phyloP scores from a whole-genome alignment of 2,797 vertebrate species.

The Pipistrellus kuhlii region DNA sequence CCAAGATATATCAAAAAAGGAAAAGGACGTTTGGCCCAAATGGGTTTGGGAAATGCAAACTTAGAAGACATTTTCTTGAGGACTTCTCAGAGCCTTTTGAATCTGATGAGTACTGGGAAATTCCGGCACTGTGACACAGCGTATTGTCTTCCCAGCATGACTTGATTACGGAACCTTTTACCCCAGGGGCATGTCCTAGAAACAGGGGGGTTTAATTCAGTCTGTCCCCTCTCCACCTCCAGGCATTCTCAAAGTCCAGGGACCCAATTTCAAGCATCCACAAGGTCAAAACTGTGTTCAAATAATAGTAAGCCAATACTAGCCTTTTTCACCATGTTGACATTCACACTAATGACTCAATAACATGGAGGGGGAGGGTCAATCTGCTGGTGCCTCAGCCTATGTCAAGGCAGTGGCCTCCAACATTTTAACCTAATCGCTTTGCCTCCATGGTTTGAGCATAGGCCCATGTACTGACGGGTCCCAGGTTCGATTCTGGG shows the following conservation, averaged over 20 bases:
- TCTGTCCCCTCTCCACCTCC: not conserved
- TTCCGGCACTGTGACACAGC: not conserved
- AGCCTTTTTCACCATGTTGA: not conserved
- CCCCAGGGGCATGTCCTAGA: not conserved
- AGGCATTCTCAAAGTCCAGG: not conserved
- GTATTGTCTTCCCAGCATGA: not conserved
- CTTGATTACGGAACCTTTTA: not conserved
- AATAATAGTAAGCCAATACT: not conserved
- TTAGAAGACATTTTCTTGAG: constrained; percentile 7
- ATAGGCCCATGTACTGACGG: too few species aligned
- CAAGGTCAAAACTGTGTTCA: not conserved
- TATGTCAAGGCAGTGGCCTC: not conserved
- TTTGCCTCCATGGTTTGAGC: too few species aligned
- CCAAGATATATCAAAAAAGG: not conserved
- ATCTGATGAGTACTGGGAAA: not conserved
- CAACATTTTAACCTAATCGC: too few species aligned
- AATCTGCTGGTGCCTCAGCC: not conserved
- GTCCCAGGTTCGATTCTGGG: too few species aligned
- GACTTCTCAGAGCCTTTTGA: constrained; percentile 18
- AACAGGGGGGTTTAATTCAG: not conserved
- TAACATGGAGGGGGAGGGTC: not conserved
- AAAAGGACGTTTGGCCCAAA: not conserved
- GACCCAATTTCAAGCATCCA: not conserved
- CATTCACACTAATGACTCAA: not conserved
- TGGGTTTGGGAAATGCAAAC: not conserved